These are phyloP conservation scores for Archegozetes longisetosus DNA, from an alignment of 1,140 invertebrate genomes.

Conservation along the genomic window DNA sequence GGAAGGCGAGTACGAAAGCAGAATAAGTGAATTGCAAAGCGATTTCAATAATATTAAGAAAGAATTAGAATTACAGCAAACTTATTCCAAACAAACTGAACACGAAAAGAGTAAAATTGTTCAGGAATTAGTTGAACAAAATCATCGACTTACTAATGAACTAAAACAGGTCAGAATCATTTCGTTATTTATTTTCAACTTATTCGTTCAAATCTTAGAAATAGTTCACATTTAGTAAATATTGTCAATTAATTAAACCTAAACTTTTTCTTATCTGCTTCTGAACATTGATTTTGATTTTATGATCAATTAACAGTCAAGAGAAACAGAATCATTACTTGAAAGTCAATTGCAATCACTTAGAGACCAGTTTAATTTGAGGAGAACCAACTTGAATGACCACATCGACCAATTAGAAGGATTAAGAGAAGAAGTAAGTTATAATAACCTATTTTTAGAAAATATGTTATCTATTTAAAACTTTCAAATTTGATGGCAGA, in stretches of 20 bases:
- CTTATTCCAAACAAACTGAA: slow-evolving; percentile 48
- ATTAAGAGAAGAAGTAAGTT: slow-evolving; percentile 57
- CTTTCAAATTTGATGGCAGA: too few relatives aligned
- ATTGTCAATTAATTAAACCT: background rate
- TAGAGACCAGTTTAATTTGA: slow-evolving; percentile 56
- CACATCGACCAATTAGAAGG: slow-evolving; percentile 75
- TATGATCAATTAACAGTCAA: slow-evolving; percentile 32
- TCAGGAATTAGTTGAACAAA: slow-evolving; percentile 72
- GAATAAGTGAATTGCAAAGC: slow-evolving; percentile 63
- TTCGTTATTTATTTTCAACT: slow-evolving; percentile 1
- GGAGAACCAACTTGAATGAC: slow-evolving; percentile 59
- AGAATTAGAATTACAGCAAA: slow-evolving; percentile 41
- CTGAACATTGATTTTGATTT: background rate
- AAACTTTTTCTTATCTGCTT: background rate
- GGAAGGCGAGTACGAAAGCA: slow-evolving; percentile 74
- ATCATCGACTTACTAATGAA: slow-evolving; percentile 67
- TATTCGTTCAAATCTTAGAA: too few relatives aligned
- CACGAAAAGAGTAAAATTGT: slow-evolving; percentile 58
- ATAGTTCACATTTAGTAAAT: too few relatives aligned
- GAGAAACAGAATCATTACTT: slow-evolving; percentile 59
- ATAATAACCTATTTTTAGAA: slow-evolving; percentile 9
- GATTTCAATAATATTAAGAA: slow-evolving; percentile 56
- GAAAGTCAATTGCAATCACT: slow-evolving; percentile 57
- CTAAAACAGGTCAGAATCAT: slow-evolving; percentile 48
- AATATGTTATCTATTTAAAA: background rate